Percentiles rank a stretch among this genome's conserved stretches.
These are phyloP conservation scores for Therioaphis trifolii DNA, from an alignment of 2,888 invertebrate species.

Conservation along the genomic window DNA sequence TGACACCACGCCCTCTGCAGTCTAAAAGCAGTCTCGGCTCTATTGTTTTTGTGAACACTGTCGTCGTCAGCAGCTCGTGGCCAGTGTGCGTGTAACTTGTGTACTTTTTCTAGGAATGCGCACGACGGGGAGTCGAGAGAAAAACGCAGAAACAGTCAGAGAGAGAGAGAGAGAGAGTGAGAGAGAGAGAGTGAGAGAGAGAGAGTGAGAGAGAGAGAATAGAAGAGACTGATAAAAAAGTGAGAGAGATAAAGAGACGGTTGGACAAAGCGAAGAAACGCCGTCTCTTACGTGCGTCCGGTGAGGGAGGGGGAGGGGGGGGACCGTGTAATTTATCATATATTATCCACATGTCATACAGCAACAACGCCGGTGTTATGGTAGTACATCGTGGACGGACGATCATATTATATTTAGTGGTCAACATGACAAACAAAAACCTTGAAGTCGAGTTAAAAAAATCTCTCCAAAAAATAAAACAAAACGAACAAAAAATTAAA, in stretches of 20 bases:
- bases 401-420: background rate
- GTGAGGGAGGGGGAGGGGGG: background rate
- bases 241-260: no score
- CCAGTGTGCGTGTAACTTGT: background rate
- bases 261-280: conserved; percentile 9
- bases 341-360: conserved; percentile 21
- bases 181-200: background rate
- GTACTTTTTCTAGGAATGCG: background rate
- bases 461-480: no score
- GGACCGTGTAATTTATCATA: conserved; percentile 35
- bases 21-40: no score
- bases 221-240: background rate
- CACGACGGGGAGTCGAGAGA: conserved; percentile 52
- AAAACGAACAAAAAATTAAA: background rate
- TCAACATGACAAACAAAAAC: background rate
- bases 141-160: background rate
- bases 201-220: background rate
- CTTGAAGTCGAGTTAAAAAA: background rate
- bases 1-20: no score
- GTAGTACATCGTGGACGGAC: conserved; percentile 9
- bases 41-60: no score
- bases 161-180: background rate
- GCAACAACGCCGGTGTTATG: conserved; percentile 48
- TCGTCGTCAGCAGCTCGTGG: background rate
- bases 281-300: background rate